Evolutionary conservation across 2,888 invertebrate genomes (phyloP), one percentile per base, ranked within the genome.

Genomic region (Rhagonycha lutea): DNA sequence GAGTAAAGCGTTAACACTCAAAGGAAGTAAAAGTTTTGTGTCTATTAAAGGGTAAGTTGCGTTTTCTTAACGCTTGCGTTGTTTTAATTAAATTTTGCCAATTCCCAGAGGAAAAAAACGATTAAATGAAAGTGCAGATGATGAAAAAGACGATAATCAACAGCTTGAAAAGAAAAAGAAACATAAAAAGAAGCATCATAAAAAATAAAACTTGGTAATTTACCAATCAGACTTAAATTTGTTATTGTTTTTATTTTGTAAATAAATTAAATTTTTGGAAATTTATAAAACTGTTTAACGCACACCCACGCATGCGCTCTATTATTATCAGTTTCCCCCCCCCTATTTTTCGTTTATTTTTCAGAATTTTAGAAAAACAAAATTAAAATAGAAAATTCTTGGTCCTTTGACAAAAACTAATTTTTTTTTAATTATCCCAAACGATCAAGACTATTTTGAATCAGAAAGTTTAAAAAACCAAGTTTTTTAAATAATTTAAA

Each of bases 31-130:
- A 83, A 90, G 83, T 80, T 87, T 93, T 0, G 88, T 94, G 29
- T 92, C 93, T 0, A 90, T 94, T 47, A 94, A 94, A 85, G 94
- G 92, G 92, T 91, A 82, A 77, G 75, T 78, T 24, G 24, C 23
- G 14, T 62, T 14, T 14, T 10, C 23, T 28, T 14, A 8, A n/a
- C 11, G n/a, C 9, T 3, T 60, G 0, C 47, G 9, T 2, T 2
- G 8, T 47, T 8, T n/a, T n/a, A 0, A 47, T 47, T 47, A 47
- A 47, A 47, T 23, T 69, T 47, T 47, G 60, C 23, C n/a, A 47
- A 47, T 18, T 60, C 14, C 68, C 79, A 86, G 86, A 75, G 86
- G 86, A 3, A 84, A 83, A 70, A 86, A 86, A 28, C 76, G 78
- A 72, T 78, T 76, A 78, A 79, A 75, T 65, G 80, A 79, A 68